These are phyloP conservation scores for Pygmarrhopalites habei DNA, from an alignment of 1,140 invertebrate genomes.

Conservation along the genomic window DNA sequence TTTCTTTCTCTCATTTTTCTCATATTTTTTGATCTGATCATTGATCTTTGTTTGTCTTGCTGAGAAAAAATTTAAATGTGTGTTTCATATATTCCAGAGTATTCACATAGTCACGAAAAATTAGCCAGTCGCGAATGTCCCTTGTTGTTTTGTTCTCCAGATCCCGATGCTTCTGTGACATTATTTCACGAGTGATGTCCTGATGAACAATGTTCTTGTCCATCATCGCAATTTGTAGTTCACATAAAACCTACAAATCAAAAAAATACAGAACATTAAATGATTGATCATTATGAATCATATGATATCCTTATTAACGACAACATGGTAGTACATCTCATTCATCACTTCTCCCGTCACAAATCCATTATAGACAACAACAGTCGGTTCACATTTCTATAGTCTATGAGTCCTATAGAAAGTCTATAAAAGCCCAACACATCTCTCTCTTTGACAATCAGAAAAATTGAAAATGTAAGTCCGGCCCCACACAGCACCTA, in stretches of 20 bases:
- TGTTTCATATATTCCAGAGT: slow-evolving; percentile 54
- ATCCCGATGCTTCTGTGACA: slow-evolving; percentile 49
- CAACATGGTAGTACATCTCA: too few species aligned
- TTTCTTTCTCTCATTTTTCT: too few species aligned
- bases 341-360: too few species aligned
- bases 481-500: too few species aligned
- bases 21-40: neutral
- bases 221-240: slow-evolving; percentile 52
- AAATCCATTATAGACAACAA: too few species aligned
- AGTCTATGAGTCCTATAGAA: too few species aligned
- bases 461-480: too few species aligned
- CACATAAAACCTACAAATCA: slow-evolving; percentile 49
- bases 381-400: too few species aligned
- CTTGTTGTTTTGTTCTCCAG: slow-evolving; percentile 46
- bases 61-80: slow-evolving; percentile 44
- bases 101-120: slow-evolving; percentile 60
- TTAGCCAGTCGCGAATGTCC: slow-evolving; percentile 56
- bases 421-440: too few species aligned
- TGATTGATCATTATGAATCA: neutral
- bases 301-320: too few species aligned
- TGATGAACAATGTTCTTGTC: slow-evolving; percentile 49
- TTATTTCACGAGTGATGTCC: slow-evolving; percentile 52
- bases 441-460: too few species aligned
- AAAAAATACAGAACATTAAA: neutral
- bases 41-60: neutral